Conservation (phyloP, 2,113 vertebrate genomes). For the Callithrix jacchus region DNA sequence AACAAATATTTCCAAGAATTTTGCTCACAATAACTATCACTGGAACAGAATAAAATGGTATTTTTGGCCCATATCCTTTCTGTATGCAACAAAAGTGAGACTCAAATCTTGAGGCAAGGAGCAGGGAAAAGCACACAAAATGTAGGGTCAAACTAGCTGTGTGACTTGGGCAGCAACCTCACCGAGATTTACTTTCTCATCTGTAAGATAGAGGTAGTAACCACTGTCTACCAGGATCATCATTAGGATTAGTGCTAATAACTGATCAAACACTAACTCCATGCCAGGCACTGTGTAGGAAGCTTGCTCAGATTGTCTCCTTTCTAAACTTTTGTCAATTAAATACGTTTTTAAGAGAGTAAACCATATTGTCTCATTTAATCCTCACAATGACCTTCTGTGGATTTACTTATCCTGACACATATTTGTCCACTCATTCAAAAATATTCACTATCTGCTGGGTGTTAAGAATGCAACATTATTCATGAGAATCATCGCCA, state of each 20-base stretch:
- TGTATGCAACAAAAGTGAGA: neutral
- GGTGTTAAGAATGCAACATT: neutral
- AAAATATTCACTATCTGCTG: neutral
- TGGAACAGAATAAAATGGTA: constrained; percentile 4
- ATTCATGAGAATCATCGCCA: neutral
- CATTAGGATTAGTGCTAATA: neutral
- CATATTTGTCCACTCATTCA: neutral
- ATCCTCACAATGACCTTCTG: neutral
- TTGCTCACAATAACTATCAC: neutral
- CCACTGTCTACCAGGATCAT: neutral
- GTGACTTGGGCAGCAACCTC: neutral
- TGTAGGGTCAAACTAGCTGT: neutral
- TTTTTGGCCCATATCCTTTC: constrained; percentile 13
- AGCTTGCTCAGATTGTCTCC: neutral
- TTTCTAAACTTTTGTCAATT: neutral
- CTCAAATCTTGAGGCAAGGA: neutral
- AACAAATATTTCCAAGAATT: constrained; percentile 46
- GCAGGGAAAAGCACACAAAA: neutral
- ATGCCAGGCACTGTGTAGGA: neutral
- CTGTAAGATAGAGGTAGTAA: neutral
- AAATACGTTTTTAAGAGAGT: neutral
- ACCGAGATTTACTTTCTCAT: constrained; percentile 6
- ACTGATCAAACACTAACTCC: neutral
- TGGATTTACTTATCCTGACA: neutral
- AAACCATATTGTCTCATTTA: neutral